Evolutionary conservation across 2,888 invertebrate genomes (phyloP).

Genomic region (Cryptocephalus primarius): DNA sequence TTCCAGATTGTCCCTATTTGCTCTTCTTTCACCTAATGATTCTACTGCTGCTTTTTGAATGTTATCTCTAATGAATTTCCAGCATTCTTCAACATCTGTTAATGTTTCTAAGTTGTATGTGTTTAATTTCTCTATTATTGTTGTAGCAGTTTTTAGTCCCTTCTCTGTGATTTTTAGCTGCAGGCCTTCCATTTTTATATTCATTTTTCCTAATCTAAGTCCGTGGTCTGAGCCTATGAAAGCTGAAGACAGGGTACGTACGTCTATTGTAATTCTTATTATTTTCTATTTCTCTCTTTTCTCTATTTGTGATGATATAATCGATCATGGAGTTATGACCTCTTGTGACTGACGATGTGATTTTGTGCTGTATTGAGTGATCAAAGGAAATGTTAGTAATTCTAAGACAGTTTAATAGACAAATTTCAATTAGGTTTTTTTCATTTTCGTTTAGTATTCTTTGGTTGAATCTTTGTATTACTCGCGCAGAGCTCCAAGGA

Average conservation of each 20-base stretch:
- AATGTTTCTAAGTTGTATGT: too few relatives aligned
- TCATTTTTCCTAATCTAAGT: background rate
- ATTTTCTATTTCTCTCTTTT: too few relatives aligned
- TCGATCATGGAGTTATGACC: background rate
- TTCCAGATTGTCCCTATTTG: background rate
- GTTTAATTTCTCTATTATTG: background rate
- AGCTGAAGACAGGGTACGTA: background rate
- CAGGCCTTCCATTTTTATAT: background rate
- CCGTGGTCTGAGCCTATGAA: background rate
- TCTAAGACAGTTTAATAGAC: background rate
- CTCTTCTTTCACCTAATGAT: background rate
- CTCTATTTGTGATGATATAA: background rate
- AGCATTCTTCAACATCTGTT: background rate
- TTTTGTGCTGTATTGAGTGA: background rate
- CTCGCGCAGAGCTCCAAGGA: background rate
- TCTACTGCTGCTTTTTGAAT: background rate
- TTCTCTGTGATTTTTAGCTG: background rate
- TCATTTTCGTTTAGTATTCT: background rate
- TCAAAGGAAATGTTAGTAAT: background rate
- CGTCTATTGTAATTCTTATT: background rate
- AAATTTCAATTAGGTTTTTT: background rate
- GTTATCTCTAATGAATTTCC: background rate
- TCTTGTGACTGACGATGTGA: conserved; percentile 1
- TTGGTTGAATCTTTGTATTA: background rate
- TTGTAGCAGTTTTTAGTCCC: too few relatives aligned